These are phyloP conservation scores for Leptopilina clavipes DNA, from an alignment of 1,140 invertebrate genomes.

Conservation along the genomic window DNA sequence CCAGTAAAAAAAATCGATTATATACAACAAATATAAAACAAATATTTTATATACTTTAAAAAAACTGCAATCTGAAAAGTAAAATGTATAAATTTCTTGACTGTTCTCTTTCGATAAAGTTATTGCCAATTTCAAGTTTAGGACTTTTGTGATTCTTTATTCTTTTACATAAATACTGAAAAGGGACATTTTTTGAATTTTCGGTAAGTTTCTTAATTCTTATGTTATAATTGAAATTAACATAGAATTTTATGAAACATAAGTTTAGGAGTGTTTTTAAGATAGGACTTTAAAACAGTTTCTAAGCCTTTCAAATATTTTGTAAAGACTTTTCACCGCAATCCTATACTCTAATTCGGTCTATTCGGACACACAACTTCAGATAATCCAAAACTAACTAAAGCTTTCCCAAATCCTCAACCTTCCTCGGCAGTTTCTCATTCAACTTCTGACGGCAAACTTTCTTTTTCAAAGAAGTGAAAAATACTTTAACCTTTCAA, in stretches of 20 bases:
- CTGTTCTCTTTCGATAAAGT: too few relatives aligned
- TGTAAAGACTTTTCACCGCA: not conserved
- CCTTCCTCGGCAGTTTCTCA: not conserved
- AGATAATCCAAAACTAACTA: constrained; percentile 15
- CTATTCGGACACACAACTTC: not conserved
- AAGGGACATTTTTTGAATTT: too few relatives aligned
- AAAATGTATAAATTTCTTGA: not conserved
- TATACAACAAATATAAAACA: not conserved
- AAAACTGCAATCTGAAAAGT: not conserved
- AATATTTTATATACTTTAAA: not conserved
- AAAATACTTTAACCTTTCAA: not conserved
- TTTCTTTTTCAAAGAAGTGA: not conserved
- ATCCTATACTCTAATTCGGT: not conserved
- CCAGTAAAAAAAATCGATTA: constrained; percentile 17
- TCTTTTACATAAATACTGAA: too few relatives aligned
- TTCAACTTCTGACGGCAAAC: not conserved
- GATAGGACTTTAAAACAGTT: not conserved
- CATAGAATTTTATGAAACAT: too few relatives aligned
- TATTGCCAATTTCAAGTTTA: too few relatives aligned
- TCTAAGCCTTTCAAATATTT: not conserved
- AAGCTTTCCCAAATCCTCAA: not conserved
- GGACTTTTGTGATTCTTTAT: too few relatives aligned
- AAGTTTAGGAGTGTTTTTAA: too few relatives aligned
- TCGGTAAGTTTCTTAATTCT: too few relatives aligned
- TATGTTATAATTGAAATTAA: too few relatives aligned